Evolutionary conservation across 2,797 vertebrate species (phyloP).

Genomic region (Champsocephalus gunnari): DNA sequence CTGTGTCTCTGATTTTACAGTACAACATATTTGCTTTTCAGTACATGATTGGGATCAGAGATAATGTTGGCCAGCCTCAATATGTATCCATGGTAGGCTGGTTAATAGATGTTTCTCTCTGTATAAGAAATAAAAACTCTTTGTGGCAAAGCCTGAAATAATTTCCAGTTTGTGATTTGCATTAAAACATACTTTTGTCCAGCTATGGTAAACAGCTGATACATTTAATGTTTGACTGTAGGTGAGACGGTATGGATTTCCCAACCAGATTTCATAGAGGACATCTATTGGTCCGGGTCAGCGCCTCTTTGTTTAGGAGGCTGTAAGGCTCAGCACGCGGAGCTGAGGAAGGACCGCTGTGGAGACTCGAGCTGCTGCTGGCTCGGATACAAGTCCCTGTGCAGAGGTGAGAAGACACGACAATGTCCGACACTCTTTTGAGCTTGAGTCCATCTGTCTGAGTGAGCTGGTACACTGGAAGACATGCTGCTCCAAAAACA

Average conservation of each 20-base stretch:
- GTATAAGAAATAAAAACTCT: not conserved
- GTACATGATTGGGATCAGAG: too few species aligned
- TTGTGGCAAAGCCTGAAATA: not conserved
- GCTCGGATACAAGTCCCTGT: slow-evolving; percentile 89
- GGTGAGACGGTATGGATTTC: slow-evolving; percentile 68
- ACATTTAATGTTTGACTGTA: slow-evolving; percentile 29
- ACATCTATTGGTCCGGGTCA: slow-evolving; percentile 89
- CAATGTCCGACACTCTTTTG: not conserved
- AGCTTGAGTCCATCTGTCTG: not conserved
- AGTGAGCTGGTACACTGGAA: not conserved
- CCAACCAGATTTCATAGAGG: slow-evolving; percentile 53
- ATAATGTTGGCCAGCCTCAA: too few species aligned
- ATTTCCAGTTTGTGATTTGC: not conserved
- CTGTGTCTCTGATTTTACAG: too few species aligned
- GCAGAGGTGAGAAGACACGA: slow-evolving; percentile 78
- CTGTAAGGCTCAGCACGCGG: slow-evolving; percentile 84
- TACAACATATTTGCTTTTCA: too few species aligned
- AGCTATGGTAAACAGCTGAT: not conserved
- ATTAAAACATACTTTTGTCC: not conserved
- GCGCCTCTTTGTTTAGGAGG: slow-evolving; percentile 87
- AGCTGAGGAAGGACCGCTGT: slow-evolving; percentile 87
- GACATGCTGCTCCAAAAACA: too few species aligned
- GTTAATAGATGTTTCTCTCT: not conserved
- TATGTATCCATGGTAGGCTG: too few species aligned
- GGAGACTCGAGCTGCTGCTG: slow-evolving; percentile 90